Evolutionary conservation across 2,113 vertebrate genomes (phyloP).

Genomic region (Oreocharis arfaki): DNA sequence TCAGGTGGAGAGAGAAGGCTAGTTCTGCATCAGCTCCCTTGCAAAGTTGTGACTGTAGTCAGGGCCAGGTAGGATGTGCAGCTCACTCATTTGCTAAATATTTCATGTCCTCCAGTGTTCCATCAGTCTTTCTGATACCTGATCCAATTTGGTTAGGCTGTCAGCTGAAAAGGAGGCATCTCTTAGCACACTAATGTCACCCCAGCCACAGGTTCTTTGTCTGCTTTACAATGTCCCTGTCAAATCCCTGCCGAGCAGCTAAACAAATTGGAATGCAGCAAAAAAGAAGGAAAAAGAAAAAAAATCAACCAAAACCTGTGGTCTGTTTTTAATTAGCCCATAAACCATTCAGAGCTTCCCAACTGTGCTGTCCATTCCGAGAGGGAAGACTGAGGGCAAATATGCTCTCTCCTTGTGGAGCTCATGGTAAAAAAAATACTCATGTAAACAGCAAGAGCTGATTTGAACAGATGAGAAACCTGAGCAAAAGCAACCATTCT

Average conservation of each 20-base stretch:
- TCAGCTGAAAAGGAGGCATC: not conserved
- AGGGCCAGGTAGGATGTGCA: not conserved
- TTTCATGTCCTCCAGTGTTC: not conserved
- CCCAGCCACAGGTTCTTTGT: not conserved
- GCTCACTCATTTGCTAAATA: not conserved
- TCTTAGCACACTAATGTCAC: not conserved
- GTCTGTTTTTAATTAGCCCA: not conserved
- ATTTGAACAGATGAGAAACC: not conserved
- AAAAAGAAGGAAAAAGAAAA: not conserved
- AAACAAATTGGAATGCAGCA: not conserved
- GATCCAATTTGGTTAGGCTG: not conserved
- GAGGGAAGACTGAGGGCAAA: not conserved
- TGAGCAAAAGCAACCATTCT: not conserved
- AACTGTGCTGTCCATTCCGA: not conserved
- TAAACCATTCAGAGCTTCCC: not conserved
- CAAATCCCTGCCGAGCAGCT: not conserved
- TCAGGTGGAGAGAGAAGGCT: slow-evolving; percentile 22
- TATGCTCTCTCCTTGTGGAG: not conserved
- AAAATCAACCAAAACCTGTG: not conserved
- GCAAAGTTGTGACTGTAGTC: not conserved
- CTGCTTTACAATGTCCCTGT: not conserved
- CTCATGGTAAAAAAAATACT: not conserved
- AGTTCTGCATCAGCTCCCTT: slow-evolving; percentile 32
- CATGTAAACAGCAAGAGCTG: not conserved
- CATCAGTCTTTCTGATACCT: not conserved